Percentiles rank a stretch among this genome's conserved stretches.
phyloP scores from a whole-genome alignment of 2,888 invertebrate genomes.

The Biston betularia region DNA sequence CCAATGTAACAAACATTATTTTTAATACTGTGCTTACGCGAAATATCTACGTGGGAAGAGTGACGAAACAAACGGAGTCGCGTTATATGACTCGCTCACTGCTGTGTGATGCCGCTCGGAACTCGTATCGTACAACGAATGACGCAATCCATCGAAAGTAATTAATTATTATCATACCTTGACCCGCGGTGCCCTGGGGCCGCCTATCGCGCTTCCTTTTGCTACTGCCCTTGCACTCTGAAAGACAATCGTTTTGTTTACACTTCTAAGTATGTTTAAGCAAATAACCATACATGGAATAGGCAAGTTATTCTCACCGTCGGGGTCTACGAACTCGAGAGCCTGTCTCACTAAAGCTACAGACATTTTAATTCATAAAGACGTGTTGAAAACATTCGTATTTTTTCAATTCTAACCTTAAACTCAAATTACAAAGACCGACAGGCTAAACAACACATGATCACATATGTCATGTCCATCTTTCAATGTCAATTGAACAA shows the following conservation, averaged over 20 bases:
- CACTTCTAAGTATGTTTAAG: neutral
- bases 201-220: conserved; percentile 61
- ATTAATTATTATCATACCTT: conserved; percentile 61
- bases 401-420: conserved; percentile 53
- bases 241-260: conserved; percentile 37
- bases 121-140: conserved; percentile 18
- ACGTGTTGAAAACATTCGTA: conserved; percentile 61
- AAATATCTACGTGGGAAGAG: neutral
- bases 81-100: no score
- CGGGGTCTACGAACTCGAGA: conserved; percentile 82
- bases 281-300: neutral
- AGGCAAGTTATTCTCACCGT: conserved; percentile 58
- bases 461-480: neutral
- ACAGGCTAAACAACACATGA: neutral
- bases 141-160: conserved; percentile 40
- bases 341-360: conserved; percentile 84
- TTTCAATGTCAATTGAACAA: neutral
- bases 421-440: conserved; percentile 17
- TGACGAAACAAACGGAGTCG: neutral
- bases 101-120: no score
- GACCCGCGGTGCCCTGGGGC: conserved; percentile 56
- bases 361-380: conserved; percentile 79
- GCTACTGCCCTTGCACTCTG: conserved; percentile 70
- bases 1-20: neutral
- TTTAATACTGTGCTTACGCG: neutral